Evolutionary conservation across 2,888 invertebrate species (phyloP).

Genomic region (Lycia hirtaria): DNA sequence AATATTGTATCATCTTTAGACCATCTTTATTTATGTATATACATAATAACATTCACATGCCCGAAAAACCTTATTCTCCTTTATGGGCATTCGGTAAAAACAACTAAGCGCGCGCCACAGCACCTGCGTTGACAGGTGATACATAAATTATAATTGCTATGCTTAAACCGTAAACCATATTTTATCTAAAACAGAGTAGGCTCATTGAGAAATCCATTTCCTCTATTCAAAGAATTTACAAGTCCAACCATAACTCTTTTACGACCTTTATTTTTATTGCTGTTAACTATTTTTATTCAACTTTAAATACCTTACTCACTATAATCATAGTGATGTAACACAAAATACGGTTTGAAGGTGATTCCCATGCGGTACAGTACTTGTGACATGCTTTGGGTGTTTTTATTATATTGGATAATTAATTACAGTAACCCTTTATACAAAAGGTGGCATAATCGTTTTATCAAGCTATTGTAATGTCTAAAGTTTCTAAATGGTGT

Average conservation of each 20-base stretch:
- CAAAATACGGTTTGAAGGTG: conserved; percentile 22
- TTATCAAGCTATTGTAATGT: conserved; percentile 16
- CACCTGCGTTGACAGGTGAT: not conserved
- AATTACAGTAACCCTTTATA: conserved; percentile 17
- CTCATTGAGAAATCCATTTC: conserved; percentile 25
- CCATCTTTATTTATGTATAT: too few relatives aligned
- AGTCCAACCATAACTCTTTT: conserved; percentile 13
- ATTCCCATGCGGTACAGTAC: conserved; percentile 21
- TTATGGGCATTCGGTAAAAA: too few relatives aligned
- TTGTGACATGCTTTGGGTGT: not conserved
- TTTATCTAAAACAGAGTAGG: not conserved
- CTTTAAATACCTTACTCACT: not conserved
- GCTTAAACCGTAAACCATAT: not conserved
- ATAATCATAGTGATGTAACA: conserved; percentile 18
- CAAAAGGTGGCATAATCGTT: conserved; percentile 13
- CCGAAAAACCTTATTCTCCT: too few relatives aligned
- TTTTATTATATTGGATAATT: conserved; percentile 26
- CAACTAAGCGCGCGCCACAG: not conserved
- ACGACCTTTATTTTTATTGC: conserved; percentile 30
- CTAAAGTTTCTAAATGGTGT: not conserved
- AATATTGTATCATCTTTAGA: too few relatives aligned
- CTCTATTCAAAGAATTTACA: conserved; percentile 17
- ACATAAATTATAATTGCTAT: not conserved
- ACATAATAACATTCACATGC: too few relatives aligned
- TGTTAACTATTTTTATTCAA: conserved; percentile 21